phyloP scores from a whole-genome alignment of 2,888 invertebrate species.

The Drosophila barbarae region DNA sequence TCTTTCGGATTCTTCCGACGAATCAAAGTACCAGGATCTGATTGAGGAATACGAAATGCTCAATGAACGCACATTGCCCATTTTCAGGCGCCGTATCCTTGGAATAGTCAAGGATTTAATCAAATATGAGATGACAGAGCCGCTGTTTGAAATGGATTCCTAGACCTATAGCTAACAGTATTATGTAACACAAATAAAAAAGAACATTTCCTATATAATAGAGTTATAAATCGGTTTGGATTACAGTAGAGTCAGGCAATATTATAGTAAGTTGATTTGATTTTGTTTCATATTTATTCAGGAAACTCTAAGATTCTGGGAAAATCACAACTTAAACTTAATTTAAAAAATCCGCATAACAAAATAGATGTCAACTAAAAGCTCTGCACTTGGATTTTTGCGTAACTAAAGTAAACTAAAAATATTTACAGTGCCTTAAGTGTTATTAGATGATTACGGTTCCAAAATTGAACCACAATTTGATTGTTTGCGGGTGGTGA shows the following conservation, averaged over 20 bases:
- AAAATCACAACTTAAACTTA: slow-evolving; percentile 30
- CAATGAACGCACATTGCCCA: slow-evolving; percentile 66
- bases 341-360: slow-evolving; percentile 24
- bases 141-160: slow-evolving; percentile 18
- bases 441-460: slow-evolving; percentile 16
- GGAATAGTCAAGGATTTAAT: slow-evolving; percentile 67
- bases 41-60: slow-evolving; percentile 67
- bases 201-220: not conserved
- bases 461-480: slow-evolving; percentile 24
- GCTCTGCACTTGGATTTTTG: slow-evolving; percentile 14
- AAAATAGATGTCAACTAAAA: slow-evolving; percentile 9
- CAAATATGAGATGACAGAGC: slow-evolving; percentile 56
- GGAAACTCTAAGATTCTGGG: slow-evolving; percentile 26
- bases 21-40: slow-evolving; percentile 50
- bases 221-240: not conserved
- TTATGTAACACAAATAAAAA: slow-evolving; percentile 5
- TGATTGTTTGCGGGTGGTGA: slow-evolving; percentile 26
- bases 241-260: not conserved
- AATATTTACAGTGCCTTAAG: slow-evolving; percentile 23
- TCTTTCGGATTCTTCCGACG: slow-evolving; percentile 43
- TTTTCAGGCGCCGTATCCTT: slow-evolving; percentile 69
- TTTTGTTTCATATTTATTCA: slow-evolving; percentile 35
- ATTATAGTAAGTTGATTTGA: not conserved
- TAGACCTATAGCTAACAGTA: slow-evolving; percentile 3
- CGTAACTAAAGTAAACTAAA: slow-evolving; percentile 23